Conservation (phyloP, 53 echinoderm and acorn worm species). For the Henricia sp. region DNA sequence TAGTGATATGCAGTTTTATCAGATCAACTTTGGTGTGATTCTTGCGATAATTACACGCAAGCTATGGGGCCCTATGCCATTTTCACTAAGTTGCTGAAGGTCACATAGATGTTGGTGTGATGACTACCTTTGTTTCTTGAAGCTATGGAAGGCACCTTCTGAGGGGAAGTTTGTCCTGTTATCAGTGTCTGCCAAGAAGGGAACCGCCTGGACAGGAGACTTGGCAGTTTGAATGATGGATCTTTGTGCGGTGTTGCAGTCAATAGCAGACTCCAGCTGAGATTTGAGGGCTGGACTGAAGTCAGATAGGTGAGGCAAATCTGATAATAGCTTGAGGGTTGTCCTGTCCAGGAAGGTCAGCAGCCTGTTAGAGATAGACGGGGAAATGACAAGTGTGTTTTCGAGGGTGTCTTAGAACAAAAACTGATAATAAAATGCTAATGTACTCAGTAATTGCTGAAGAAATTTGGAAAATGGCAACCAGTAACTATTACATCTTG, state of each 20-base stretch:
- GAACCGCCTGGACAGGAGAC: conserved; percentile 84
- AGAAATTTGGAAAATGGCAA: no score
- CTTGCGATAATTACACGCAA: no score
- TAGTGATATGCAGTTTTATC: no score
- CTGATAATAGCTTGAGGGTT: conserved; percentile 78
- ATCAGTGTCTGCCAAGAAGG: conserved; percentile 93
- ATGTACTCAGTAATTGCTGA: no score
- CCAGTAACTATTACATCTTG: no score
- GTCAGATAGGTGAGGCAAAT: conserved; percentile 63
- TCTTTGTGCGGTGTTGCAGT: neutral
- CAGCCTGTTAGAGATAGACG: no score
- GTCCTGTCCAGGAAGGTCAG: conserved; percentile 79
- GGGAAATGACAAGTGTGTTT: no score
- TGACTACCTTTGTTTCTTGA: conserved; percentile 95
- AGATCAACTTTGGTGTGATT: no score
- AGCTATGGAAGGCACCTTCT: conserved; percentile 87
- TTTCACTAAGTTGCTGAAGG: no score
- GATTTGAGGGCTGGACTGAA: conserved; percentile 76
- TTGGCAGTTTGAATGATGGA: conserved; percentile 57
- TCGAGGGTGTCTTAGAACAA: no score
- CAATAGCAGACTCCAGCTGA: conserved; percentile 59
- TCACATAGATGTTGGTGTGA: neutral
- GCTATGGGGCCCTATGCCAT: no score
- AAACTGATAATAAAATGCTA: neutral
- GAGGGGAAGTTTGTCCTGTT: conserved; percentile 92